These are phyloP conservation scores for Catharus fuscescens DNA, from an alignment of 2,113 vertebrate species.

Conservation along the genomic window DNA sequence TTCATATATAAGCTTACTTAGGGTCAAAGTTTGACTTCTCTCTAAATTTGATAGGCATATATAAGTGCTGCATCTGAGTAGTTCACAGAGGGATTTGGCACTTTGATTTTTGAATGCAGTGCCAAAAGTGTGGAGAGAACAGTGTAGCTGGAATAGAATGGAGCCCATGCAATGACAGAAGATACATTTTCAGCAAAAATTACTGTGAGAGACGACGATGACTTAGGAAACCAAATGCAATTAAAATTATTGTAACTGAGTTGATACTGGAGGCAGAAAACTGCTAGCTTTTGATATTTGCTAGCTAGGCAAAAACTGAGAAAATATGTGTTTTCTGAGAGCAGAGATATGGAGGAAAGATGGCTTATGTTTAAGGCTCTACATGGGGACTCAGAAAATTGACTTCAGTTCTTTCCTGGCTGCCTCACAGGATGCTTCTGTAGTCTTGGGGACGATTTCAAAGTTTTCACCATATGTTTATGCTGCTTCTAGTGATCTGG, in stretches of 20 bases:
- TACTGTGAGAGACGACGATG: background rate
- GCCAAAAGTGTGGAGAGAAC: background rate
- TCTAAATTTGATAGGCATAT: background rate
- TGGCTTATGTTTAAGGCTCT: background rate
- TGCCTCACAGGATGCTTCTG: slow-evolving; percentile 12
- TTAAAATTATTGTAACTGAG: background rate
- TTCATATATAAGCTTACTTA: background rate
- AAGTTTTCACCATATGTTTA: slow-evolving; percentile 46
- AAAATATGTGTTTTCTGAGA: background rate
- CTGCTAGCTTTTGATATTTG: background rate
- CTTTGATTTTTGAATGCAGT: slow-evolving; percentile 10
- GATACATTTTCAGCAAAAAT: slow-evolving; percentile 9
- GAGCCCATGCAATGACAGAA: background rate
- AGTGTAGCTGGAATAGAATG: background rate
- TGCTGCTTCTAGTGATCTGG: background rate
- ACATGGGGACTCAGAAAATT: background rate
- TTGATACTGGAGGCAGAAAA: background rate
- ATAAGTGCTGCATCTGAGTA: background rate
- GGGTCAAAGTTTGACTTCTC: slow-evolving; percentile 5
- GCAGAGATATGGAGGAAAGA: background rate
- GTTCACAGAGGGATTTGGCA: slow-evolving; percentile 2
- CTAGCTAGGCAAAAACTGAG: background rate
- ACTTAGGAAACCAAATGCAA: slow-evolving; percentile 9
- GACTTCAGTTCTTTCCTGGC: slow-evolving; percentile 27
- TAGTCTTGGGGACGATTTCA: slow-evolving; percentile 4